These are phyloP conservation scores for Herpetotheres cachinnans DNA, from an alignment of 2,113 vertebrate species.

Conservation along the genomic window DNA sequence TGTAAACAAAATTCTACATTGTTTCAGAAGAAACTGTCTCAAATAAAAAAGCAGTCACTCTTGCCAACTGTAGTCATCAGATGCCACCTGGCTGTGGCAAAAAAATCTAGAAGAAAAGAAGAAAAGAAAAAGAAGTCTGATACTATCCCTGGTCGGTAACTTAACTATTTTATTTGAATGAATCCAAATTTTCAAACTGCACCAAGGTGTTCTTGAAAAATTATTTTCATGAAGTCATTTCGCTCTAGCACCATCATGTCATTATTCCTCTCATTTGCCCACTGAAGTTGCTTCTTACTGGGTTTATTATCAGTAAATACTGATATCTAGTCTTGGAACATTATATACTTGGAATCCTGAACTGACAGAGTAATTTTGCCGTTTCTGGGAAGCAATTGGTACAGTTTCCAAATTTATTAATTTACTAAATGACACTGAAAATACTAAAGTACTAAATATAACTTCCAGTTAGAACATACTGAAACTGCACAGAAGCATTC, in stretches of 20 bases:
- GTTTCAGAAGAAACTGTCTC: neutral
- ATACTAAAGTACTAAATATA: constrained; percentile 32
- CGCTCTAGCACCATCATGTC: neutral
- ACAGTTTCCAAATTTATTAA: constrained; percentile 46
- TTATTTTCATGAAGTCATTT: constrained; percentile 40
- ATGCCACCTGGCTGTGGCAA: neutral
- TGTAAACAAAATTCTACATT: neutral
- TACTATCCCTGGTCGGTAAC: neutral
- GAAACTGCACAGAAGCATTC: neutral
- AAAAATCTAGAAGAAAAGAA: neutral
- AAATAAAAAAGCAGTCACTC: neutral
- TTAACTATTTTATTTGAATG: constrained; percentile 19
- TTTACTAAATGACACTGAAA: neutral
- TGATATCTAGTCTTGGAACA: constrained; percentile 15
- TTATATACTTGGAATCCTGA: neutral
- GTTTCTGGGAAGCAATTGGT: constrained; percentile 30
- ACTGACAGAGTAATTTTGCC: constrained; percentile 11
- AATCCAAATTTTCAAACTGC: constrained; percentile 3
- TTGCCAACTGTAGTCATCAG: neutral
- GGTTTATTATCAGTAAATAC: constrained; percentile 21
- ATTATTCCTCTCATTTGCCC: constrained; percentile 1
- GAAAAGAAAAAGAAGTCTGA: neutral
- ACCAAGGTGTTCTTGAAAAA: constrained; percentile 47
- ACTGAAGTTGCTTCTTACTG: neutral
- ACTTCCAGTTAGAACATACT: neutral